Percentiles rank a stretch among this genome's conserved stretches.
Conservation (phyloP, 1,140 invertebrate species). For the Druon quercuslanigerum region DNA sequence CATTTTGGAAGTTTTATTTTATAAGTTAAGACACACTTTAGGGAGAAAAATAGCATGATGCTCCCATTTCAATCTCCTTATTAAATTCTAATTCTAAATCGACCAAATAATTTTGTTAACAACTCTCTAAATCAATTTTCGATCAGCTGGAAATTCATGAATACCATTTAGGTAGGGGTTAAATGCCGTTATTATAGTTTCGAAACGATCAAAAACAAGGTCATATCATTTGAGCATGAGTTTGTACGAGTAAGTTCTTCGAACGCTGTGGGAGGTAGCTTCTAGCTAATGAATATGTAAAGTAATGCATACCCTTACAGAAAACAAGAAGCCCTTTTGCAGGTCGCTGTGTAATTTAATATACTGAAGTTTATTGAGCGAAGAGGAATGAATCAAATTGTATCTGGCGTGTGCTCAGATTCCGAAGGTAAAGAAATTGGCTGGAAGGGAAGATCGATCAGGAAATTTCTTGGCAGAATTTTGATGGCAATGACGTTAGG, state of each 20-base stretch:
- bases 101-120: no score
- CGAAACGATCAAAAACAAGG: slow-evolving; percentile 51
- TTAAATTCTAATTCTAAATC: no score
- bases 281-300: slow-evolving; percentile 38
- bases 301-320: slow-evolving; percentile 36
- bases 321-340: slow-evolving; percentile 29
- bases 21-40: no score
- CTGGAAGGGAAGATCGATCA: slow-evolving; percentile 55
- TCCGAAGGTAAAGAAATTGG: slow-evolving; percentile 54
- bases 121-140: no score
- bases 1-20: no score
- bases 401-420: slow-evolving; percentile 46
- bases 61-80: no score
- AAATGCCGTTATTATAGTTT: slow-evolving; percentile 37
- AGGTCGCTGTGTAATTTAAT: background rate
- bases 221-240: slow-evolving; percentile 39
- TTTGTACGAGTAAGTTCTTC: slow-evolving; percentile 18
- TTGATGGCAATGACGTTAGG: slow-evolving; percentile 40
- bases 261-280: slow-evolving; percentile 8
- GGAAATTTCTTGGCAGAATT: slow-evolving; percentile 18
- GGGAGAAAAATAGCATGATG: no score
- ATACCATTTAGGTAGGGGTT: background rate
- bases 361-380: slow-evolving; percentile 37
- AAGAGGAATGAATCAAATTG: slow-evolving; percentile 56
- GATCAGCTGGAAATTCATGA: background rate